Evolutionary conservation across 2,113 vertebrate species (phyloP).

Genomic region (Peromyscus maniculatus): DNA sequence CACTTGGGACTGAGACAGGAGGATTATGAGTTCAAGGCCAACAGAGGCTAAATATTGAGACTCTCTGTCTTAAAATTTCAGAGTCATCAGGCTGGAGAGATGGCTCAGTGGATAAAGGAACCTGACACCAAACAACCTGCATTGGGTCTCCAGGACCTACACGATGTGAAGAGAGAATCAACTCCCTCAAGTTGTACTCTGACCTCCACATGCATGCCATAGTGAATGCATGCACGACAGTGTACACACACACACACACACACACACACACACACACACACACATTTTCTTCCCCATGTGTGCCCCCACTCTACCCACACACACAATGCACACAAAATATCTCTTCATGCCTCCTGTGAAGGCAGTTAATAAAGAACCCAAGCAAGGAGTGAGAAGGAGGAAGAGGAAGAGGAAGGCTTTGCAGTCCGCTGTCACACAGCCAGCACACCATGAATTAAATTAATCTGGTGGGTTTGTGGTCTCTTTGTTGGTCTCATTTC

Average conservation of each 20-base stretch:
- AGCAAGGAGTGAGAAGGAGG: not conserved
- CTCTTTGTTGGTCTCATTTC: constrained; percentile 4
- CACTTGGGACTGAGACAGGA: not conserved
- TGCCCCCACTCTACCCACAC: not conserved
- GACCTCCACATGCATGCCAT: not conserved
- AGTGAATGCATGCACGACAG: too few species aligned
- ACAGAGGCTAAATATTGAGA: not conserved
- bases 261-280: not conserved
- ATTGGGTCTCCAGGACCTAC: not conserved
- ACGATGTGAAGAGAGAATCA: not conserved
- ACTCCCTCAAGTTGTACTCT: not conserved
- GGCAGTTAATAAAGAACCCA: not conserved
- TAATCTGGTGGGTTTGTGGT: constrained; percentile 41
- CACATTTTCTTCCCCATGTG: not conserved
- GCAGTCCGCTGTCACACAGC: not conserved
- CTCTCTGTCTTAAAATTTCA: not conserved
- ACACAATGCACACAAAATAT: not conserved
- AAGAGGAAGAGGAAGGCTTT: not conserved
- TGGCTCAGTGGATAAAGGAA: not conserved
- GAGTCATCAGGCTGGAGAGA: too few species aligned
- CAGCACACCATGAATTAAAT: constrained; percentile 2
- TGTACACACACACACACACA: not conserved
- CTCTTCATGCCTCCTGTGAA: not conserved
- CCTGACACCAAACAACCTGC: not conserved
- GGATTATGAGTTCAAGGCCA: not conserved